Evolutionary conservation across 2,113 vertebrate species (phyloP), one percentile per base, ranked within the genome.

Genomic region (Cinclus cinclus): DNA sequence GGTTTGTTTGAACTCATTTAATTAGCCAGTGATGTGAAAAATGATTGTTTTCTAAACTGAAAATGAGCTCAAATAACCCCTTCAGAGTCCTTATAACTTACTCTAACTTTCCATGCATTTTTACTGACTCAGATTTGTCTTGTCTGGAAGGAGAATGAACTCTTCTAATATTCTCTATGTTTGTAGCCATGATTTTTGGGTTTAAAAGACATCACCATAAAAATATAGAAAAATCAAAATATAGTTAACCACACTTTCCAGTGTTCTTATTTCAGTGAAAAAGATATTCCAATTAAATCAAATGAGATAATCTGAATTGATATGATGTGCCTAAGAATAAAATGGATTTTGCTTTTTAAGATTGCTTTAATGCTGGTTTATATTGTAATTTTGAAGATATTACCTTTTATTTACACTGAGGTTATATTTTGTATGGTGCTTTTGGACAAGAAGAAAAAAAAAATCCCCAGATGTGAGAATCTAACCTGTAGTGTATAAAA

Each of bases 21-120:
- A 91, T 97, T 94, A 89, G 60, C 83, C 41, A 83, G 44, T 81
- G 94, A 87, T 92, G 87, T 96, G 94, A 88, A 96, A 97, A 94
- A 88, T 50, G 13, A 70, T 94, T 16, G 0, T 67, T 83, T 94
- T 95, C 63, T 77, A 6, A 77, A 67, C 59, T 70, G 79, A 65
- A 90, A 91, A 80, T 58, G 42, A 91, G 69, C 12, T 91, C 64
- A 89, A 89, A 55, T 90, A 94, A 94, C 60, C 39, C 9, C 28
- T 91, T 81, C 12, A 5, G 73, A 94, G 75, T 55, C 33, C 23
- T 91, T 90, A 28, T 87, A 90, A 83, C 59, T 50, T 87, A 22
- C 60, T 83, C 42, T 83, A 92, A 91, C 50, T 83, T 89, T 69
- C 75, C 21, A 25, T 73, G 52, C 22, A 19, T 90, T 94, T 94